Evolutionary conservation across 2,113 vertebrate genomes (phyloP).

Genomic region (Salminus brasiliensis): DNA sequence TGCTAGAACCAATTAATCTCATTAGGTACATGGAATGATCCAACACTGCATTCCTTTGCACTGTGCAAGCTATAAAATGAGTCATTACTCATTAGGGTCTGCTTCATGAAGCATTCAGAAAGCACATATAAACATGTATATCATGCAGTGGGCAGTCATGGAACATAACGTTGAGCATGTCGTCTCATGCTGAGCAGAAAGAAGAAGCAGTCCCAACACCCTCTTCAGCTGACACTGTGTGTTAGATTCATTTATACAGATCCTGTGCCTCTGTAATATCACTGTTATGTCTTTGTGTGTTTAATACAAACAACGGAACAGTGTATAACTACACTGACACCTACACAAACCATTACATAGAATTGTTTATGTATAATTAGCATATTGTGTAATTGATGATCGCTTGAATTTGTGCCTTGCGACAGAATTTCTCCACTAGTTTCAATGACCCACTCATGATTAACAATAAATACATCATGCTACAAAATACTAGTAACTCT

Average conservation of each 20-base stretch:
- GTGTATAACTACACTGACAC: too few species aligned
- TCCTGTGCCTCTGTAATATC: not conserved
- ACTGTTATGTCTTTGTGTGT: not conserved
- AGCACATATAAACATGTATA: not conserved
- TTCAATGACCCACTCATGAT: too few species aligned
- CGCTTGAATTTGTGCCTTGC: too few species aligned
- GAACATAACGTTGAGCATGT: not conserved
- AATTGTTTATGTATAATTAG: too few species aligned
- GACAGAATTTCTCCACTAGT: too few species aligned
- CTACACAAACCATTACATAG: too few species aligned
- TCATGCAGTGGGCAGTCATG: not conserved
- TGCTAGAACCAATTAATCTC: not conserved
- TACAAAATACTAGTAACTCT: too few species aligned
- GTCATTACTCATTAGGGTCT: slow-evolving; percentile 4
- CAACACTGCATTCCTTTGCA: not conserved
- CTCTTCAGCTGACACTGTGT: not conserved
- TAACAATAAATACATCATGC: too few species aligned
- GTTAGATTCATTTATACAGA: not conserved
- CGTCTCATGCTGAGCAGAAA: slow-evolving; percentile 2
- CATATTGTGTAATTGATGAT: too few species aligned
- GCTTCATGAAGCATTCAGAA: not conserved
- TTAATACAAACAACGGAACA: not conserved
- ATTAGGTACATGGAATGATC: not conserved
- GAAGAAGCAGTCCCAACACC: not conserved
- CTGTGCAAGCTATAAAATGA: not conserved